Evolutionary conservation across 2,888 invertebrate species (phyloP), one percentile per base, ranked within the genome.

Genomic region (Drosophila limbata): DNA sequence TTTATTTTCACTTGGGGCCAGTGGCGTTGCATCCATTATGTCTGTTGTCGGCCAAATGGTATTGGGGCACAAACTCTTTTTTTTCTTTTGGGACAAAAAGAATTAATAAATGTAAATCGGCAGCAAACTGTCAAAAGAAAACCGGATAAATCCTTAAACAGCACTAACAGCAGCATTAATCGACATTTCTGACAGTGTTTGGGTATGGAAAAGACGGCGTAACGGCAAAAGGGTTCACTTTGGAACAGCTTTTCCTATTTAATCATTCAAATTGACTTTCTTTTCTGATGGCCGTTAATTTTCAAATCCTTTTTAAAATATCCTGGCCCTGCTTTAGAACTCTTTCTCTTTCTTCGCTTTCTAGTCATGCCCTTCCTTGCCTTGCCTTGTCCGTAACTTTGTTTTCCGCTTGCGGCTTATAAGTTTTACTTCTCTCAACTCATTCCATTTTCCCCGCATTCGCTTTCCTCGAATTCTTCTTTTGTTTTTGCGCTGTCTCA

Each of bases 241-340:
- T 59, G 52, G 50, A 66, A 69, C 77, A 73, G 85, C 73, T 77
- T 70, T 81, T 65, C 55, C 86, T 85, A 76, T 88, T 86, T 86
- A 86, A 85, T 86, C 84, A 85, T 86, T 85, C 76, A 86, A 88
- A 85, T 85, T 83, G 86, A 79, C 81, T 86, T 86, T 86, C 69
- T 72, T 71, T 61, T 60, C 74, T 76, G 80, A 71, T 83, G 76
- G 76, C 75, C 83, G 83, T 88, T 84, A 85, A 85, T 84, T 84
- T 87, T 77, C 53, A 88, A 84, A 85, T 83, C 79, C 74, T 61
- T 79, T 88, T 88, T 75, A 66, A 79, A 84, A 73, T 68, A 73
- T 11, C 25, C 25, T 25, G 25, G 37, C n/a, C 44, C 42, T 21
- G 11, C 40, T 25, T n/a, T 10, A 21, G 17, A 31, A 28, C 37